A percentile compares a stretch with the other conserved stretches of the same genome.
Conservation (phyloP, 1,140 invertebrate species). For the Bradysia coprophila region DNA sequence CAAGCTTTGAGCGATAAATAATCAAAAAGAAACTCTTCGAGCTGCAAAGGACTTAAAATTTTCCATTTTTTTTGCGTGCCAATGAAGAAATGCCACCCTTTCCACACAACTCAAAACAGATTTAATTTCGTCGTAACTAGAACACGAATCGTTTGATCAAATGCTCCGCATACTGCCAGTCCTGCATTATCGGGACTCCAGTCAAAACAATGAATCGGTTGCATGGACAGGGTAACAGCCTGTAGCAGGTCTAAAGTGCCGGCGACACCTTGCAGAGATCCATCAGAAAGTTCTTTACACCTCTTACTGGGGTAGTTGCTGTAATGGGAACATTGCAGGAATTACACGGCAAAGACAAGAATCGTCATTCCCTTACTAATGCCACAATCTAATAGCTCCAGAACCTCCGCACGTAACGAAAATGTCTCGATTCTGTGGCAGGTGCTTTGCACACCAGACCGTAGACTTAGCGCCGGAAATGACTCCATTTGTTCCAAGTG, state of each 20-base stretch:
- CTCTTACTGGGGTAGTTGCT: constrained; percentile 72
- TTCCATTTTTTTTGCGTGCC: too few relatives aligned
- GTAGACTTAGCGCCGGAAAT: constrained; percentile 54
- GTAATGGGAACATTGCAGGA: constrained; percentile 8
- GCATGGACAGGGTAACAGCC: constrained; percentile 61
- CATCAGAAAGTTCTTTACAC: constrained; percentile 44
- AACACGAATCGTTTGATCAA: constrained; percentile 82
- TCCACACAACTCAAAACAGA: constrained; percentile 17
- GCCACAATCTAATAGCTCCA: constrained; percentile 77
- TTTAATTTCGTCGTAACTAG: constrained; percentile 83
- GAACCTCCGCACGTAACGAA: constrained; percentile 80
- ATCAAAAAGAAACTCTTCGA: too few relatives aligned
- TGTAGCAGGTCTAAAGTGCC: constrained; percentile 61
- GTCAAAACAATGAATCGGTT: constrained; percentile 76
- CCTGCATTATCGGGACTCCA: constrained; percentile 86
- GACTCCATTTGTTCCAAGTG: constrained; percentile 16
- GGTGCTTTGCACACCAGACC: constrained; percentile 69
- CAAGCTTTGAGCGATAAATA: too few relatives aligned
- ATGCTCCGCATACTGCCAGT: constrained; percentile 70
- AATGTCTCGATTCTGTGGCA: constrained; percentile 89
- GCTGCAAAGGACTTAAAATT: too few relatives aligned
- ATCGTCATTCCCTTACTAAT: constrained; percentile 53
- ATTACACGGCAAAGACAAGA: constrained; percentile 3
- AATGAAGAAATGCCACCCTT: too few relatives aligned
- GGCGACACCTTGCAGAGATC: constrained; percentile 46